Percentiles rank a stretch among this genome's conserved stretches.
Conservation (phyloP, 2,888 invertebrate species). For the Halictus ligatus region DNA sequence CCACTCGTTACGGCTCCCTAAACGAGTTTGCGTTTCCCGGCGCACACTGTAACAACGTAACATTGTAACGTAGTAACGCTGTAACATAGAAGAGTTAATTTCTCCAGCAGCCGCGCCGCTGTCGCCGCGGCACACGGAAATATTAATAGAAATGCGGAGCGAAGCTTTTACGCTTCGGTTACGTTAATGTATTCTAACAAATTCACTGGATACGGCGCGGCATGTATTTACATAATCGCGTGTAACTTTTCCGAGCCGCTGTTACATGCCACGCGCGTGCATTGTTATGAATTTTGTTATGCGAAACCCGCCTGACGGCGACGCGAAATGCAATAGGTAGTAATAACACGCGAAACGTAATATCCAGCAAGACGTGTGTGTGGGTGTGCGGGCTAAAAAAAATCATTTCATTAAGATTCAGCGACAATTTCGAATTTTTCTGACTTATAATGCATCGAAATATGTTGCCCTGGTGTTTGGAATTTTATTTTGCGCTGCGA, state of each 20-base stretch:
- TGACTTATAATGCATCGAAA: too few species aligned
- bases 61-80: not conserved
- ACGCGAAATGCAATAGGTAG: not conserved
- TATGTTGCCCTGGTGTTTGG: too few species aligned
- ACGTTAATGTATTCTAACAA: slow-evolving; percentile 7
- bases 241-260: not conserved
- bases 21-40: not conserved
- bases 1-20: slow-evolving; percentile 1
- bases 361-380: not conserved
- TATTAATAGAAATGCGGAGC: not conserved
- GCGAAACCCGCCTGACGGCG: not conserved
- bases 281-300: not conserved
- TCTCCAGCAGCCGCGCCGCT: not conserved
- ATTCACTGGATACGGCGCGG: not conserved
- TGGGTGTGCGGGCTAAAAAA: too few species aligned
- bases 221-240: slow-evolving; percentile 27
- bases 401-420: too few species aligned
- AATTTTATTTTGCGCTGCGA: too few species aligned
- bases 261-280: slow-evolving; percentile 1
- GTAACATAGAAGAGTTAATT: not conserved
- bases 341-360: not conserved
- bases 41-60: not conserved
- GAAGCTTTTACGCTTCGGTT: slow-evolving; percentile 9
- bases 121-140: not conserved
- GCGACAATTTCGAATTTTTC: too few species aligned